Conservation (phyloP, 2,888 invertebrate species). For the Micoletzkya japonica region DNA sequence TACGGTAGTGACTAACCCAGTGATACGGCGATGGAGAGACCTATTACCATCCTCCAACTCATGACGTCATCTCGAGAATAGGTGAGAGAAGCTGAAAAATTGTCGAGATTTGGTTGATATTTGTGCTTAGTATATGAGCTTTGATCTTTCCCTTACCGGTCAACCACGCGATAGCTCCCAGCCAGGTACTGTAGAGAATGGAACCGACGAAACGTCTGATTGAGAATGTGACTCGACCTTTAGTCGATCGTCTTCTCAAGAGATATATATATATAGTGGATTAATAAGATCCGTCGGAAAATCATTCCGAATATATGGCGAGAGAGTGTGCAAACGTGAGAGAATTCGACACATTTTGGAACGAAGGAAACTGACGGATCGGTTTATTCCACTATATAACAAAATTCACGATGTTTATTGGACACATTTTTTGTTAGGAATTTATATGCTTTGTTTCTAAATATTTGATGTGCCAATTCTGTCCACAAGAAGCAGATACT, state of each 20-base stretch:
- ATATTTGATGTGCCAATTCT: too few relatives aligned
- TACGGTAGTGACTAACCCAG: conserved; percentile 29
- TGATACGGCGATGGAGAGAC: conserved; percentile 37
- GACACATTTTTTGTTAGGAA: too few relatives aligned
- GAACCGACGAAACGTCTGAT: conserved; percentile 35
- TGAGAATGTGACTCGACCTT: conserved; percentile 34
- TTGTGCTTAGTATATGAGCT: neutral
- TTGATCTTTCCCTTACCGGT: conserved; percentile 1
- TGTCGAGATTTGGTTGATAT: neutral
- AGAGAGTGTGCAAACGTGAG: neutral
- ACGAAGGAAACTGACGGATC: too few relatives aligned
- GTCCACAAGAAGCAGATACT: too few relatives aligned
- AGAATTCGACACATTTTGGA: too few relatives aligned
- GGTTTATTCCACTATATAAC: neutral
- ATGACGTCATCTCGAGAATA: conserved; percentile 5
- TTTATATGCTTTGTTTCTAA: too few relatives aligned
- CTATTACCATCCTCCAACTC: conserved; percentile 33
- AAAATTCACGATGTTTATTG: too few relatives aligned
- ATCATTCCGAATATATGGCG: too few relatives aligned
- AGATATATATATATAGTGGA: too few relatives aligned
- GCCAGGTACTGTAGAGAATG: conserved; percentile 27
- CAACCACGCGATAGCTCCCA: conserved; percentile 9
- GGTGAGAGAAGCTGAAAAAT: conserved; percentile 10
- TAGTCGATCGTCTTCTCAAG: too few relatives aligned
- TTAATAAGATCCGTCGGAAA: too few relatives aligned